Evolutionary conservation across 2,888 invertebrate species (phyloP), one percentile per base, ranked within the genome.

Genomic region (Microctonus brassicae): DNA sequence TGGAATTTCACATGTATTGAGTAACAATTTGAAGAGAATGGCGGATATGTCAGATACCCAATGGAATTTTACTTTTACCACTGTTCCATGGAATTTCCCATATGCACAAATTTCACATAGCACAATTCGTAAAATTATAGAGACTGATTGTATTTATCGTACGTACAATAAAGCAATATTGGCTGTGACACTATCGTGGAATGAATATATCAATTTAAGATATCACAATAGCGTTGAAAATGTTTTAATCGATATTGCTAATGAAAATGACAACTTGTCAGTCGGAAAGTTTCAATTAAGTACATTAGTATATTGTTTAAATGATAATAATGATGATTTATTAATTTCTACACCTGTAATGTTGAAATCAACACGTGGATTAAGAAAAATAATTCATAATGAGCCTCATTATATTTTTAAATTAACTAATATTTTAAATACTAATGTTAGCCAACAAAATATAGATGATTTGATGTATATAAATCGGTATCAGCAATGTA

Each of bases 71-170:
- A 89, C 88, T 24, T 90, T 91, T 65, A 89, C 91, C 70, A 90
- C 91, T 74, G 89, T 92, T 67, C 91, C 92, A 1, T 90, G 93
- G 88, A 93, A 93, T 83, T 93, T 92, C 82, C 93, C 93, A 1
- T 90, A 90, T 79, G 88, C 89, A 79, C 88, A 89, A 33, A 88
- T 90, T 26, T 69, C 80, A 20, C 42, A 63, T 22, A 79, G 81
- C 55, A 61, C 84, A 20, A 81, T 88, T 53, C 83, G 88, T 60
- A 88, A 88, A 79, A 89, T 93, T 39, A 88, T 93, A 13, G 91
- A 92, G 83, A 86, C 90, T 29, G 94, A 94, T 84, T 94, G 94
- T 80, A 80, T 91, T 20, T 90, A 92, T 73, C 89, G 94, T 75
- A 91, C 91, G 68, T 90, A 90, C 71, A 89, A 89, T 78, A 87